A percentile compares a stretch with the other conserved stretches of the same genome.
Evolutionary conservation across 2,113 vertebrate genomes (phyloP).

Genomic region (Channa argus): DNA sequence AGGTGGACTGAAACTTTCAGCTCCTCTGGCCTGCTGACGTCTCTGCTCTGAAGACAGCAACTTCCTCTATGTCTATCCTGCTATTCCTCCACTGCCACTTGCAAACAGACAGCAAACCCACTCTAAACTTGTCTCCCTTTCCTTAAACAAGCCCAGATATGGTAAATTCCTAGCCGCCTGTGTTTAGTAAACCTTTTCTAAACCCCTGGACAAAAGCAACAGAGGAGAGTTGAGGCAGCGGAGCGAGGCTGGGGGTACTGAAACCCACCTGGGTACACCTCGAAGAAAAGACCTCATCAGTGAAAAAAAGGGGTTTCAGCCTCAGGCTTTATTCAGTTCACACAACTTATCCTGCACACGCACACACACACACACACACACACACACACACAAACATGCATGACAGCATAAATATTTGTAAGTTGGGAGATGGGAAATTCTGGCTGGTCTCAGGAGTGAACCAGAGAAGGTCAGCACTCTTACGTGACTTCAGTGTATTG

Average conservation of each 20-base stretch:
- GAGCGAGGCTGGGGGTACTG: conserved; percentile 38
- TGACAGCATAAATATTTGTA: conserved; percentile 69
- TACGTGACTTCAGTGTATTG: conserved; percentile 58
- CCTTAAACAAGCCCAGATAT: conserved; percentile 63
- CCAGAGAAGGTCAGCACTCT: conserved; percentile 27
- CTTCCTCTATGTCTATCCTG: conserved; percentile 10
- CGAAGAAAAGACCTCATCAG: conserved; percentile 34
- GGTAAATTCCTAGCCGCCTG: conserved; percentile 69
- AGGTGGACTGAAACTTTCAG: conserved; percentile 51
- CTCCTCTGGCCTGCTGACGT: conserved; percentile 47
- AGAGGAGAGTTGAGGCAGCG: conserved; percentile 34
- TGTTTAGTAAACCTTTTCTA: conserved; percentile 83
- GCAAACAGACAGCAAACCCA: conserved; percentile 53
- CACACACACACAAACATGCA: conserved; percentile 25
- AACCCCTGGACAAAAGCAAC: conserved; percentile 53
- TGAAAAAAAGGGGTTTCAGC: conserved; percentile 12
- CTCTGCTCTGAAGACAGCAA: not conserved
- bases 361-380: conserved; percentile 29
- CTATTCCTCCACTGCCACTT: conserved; percentile 19
- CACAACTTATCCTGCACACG: not conserved
- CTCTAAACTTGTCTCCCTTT: conserved; percentile 51
- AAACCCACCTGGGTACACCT: conserved; percentile 70
- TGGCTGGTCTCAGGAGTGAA: conserved; percentile 30
- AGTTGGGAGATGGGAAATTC: conserved; percentile 20
- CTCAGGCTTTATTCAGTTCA: conserved; percentile 21